Percentiles rank a stretch among this genome's conserved stretches.
These are phyloP conservation scores for Drosophila pectinifera DNA, from an alignment of 1,140 invertebrate species.

Conservation along the genomic window DNA sequence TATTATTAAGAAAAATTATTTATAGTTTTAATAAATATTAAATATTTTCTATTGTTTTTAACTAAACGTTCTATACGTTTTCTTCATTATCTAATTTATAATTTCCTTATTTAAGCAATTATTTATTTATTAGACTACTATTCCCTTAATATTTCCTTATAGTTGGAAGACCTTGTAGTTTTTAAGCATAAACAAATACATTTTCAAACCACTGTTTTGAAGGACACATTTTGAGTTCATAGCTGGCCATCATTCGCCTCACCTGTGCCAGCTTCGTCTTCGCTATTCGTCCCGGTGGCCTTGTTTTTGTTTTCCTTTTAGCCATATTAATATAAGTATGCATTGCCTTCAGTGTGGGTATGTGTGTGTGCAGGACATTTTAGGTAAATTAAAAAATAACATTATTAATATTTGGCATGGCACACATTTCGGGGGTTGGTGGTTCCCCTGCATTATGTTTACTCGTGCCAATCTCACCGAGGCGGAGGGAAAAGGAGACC, in stretches of 20 bases:
- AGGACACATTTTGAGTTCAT: not conserved
- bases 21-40: too few species aligned
- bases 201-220: slow-evolving; percentile 10
- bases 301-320: slow-evolving; percentile 51
- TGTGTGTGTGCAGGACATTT: slow-evolving; percentile 49
- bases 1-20: too few species aligned
- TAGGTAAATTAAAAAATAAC: slow-evolving; percentile 80
- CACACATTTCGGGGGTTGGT: slow-evolving; percentile 5
- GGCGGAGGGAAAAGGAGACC: slow-evolving; percentile 4
- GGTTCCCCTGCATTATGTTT: slow-evolving; percentile 6
- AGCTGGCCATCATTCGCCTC: not conserved
- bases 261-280: slow-evolving; percentile 9
- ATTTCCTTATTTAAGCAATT: too few species aligned
- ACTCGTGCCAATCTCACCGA: slow-evolving; percentile 4
- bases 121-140: too few species aligned
- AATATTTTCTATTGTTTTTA: too few species aligned
- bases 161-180: too few species aligned
- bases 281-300: not conserved
- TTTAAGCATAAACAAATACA: not conserved
- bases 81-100: too few species aligned
- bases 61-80: too few species aligned
- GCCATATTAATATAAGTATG: slow-evolving; percentile 34
- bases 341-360: not conserved
- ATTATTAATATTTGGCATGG: slow-evolving; percentile 56
- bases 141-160: not conserved